Conservation (phyloP, 2,113 vertebrate genomes). For the Siphamia tubifer region DNA sequence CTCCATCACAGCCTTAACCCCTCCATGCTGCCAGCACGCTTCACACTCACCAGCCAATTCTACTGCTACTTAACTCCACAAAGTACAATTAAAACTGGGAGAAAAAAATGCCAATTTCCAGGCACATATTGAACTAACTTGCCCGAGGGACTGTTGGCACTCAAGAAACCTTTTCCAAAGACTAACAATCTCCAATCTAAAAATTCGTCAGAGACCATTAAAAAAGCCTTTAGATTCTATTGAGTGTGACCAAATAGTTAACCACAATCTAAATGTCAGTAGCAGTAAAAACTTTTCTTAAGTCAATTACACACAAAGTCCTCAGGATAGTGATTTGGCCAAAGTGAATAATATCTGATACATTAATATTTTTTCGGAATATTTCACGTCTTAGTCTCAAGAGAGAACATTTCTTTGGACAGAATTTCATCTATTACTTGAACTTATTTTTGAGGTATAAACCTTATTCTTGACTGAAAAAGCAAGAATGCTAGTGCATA, state of each 20-base stretch:
- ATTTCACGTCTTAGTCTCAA: background rate
- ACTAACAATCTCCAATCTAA: conserved; percentile 66
- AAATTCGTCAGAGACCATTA: conserved; percentile 69
- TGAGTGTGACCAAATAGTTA: conserved; percentile 69
- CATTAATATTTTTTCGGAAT: conserved; percentile 20
- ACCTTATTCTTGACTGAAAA: background rate
- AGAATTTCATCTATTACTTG: no score
- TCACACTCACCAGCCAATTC: conserved; percentile 49
- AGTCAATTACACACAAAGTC: conserved; percentile 58
- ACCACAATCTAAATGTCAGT: conserved; percentile 54
- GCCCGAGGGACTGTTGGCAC: conserved; percentile 47
- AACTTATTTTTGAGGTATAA: background rate
- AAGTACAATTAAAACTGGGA: conserved; percentile 42
- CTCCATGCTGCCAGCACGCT: conserved; percentile 41
- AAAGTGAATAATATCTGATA: conserved; percentile 21
- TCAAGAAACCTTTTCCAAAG: conserved; percentile 54
- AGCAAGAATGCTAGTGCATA: background rate
- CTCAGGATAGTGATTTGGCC: conserved; percentile 51
- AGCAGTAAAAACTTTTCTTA: conserved; percentile 49
- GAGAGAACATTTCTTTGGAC: no score
- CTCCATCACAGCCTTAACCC: background rate
- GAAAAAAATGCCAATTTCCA: conserved; percentile 53
- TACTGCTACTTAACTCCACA: conserved; percentile 36
- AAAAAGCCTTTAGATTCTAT: conserved; percentile 67
- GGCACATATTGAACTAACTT: conserved; percentile 33